Evolutionary conservation across 2,113 vertebrate species (phyloP).

Genomic region (Mus spicilegus): DNA sequence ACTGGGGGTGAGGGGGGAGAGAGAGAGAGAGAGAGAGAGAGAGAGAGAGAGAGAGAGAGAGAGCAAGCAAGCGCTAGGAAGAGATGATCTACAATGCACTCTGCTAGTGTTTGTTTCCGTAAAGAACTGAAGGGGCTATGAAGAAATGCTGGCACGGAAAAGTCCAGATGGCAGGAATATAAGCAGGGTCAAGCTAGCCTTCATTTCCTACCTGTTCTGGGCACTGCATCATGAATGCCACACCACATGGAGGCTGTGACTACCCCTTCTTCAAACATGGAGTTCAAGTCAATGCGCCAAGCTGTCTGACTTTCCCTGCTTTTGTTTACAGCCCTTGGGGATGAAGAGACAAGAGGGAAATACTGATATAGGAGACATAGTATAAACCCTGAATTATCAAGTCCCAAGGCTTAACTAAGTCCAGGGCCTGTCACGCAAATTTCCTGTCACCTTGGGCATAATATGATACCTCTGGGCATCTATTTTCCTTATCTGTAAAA

Average conservation of each 20-base stretch:
- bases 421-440: not conserved
- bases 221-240: rapidly evolving
- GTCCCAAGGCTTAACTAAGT: not conserved
- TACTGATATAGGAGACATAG: not conserved
- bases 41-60: not conserved
- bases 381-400: not conserved
- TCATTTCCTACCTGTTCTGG: not conserved
- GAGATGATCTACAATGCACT: not conserved
- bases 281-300: not conserved
- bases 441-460: slow-evolving; percentile 22
- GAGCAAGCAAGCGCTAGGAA: not conserved
- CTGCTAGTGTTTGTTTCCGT: not conserved
- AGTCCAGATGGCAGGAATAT: not conserved
- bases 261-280: not conserved
- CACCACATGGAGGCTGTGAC: not conserved
- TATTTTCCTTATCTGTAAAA: slow-evolving; percentile 64
- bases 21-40: not conserved
- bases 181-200: not conserved
- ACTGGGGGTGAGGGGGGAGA: not conserved
- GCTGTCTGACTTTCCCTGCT: not conserved
- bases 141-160: slow-evolving; percentile 4
- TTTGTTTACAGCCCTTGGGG: not conserved
- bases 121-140: not conserved
- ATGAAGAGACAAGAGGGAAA: not conserved
- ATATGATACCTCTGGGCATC: not conserved